Conservation (phyloP, 2,888 invertebrate genomes). For the Dioctria rufipes region DNA sequence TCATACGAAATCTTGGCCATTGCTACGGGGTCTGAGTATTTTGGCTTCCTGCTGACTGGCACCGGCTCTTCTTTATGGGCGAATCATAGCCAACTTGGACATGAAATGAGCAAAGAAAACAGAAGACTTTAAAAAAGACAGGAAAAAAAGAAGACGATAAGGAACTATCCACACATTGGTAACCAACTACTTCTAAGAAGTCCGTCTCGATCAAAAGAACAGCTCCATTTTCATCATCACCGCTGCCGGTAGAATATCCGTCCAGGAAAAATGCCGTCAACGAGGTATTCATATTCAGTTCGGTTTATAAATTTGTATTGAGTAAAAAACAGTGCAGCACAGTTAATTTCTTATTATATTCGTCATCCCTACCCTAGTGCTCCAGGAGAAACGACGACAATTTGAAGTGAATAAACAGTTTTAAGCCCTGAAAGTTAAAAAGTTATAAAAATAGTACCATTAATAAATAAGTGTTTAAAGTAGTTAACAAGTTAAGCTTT, state of each 20-base stretch:
- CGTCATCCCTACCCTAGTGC: neutral
- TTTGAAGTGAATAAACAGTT: neutral
- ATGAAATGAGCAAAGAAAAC: constrained; percentile 30
- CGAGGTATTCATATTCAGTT: no score
- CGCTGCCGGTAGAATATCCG: constrained; percentile 27
- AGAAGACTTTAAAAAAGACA: constrained; percentile 18
- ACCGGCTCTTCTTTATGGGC: constrained; percentile 49
- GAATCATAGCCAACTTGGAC: constrained; percentile 52
- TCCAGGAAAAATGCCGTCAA: neutral
- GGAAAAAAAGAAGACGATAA: constrained; percentile 41
- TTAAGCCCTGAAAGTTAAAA: neutral
- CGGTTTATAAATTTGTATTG: neutral
- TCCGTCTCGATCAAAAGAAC: constrained; percentile 70
- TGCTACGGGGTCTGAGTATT: constrained; percentile 56
- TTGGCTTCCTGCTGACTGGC: constrained; percentile 59
- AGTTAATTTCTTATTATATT: neutral
- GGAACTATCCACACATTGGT: constrained; percentile 35
- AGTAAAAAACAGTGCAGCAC: neutral
- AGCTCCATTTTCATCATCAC: constrained; percentile 52
- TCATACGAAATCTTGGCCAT: constrained; percentile 56
- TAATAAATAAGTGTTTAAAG: constrained; percentile 32
- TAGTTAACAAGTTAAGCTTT: constrained; percentile 33
- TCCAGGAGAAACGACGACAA: no score
- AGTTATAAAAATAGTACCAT: constrained; percentile 25
- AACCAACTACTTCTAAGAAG: constrained; percentile 59